Evolutionary conservation across 2,797 vertebrate genomes (phyloP), one percentile per base, ranked within the genome.

Genomic region (Tiaroga cobitis): DNA sequence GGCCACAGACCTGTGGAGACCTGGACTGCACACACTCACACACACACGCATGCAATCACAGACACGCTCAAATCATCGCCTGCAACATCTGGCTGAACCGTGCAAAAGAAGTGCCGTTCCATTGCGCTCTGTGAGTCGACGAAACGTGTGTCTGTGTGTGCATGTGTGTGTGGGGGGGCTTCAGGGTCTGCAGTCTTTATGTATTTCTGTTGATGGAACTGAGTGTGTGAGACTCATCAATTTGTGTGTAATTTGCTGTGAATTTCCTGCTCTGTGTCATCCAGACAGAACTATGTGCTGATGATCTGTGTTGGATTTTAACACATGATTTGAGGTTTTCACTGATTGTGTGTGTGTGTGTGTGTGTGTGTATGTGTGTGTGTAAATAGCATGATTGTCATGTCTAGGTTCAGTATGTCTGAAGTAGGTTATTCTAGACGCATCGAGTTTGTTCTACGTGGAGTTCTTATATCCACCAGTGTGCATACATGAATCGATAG

Each of bases 1-100:
- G 72, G 81, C 61, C 41, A n/a, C 61, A 83, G 90, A 89, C 88
- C 90, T 92, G 90, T 91, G 92, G 89, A 90, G 73, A 89, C 80
- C 88, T 92, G 87, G 93, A 86, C 82, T 81, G 32, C 75, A 76
- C 74, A 78, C 70, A 72, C 1, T 49, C 80, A 37, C 81, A 65
- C 76, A 39, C 77, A 16, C 79, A 70, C 16, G 13, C 83, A 72
- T 78, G 39, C 70, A 54, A 26, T 32, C 41, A 37, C 69, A 65
- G 34, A 82, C 80, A 83, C 37, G 54, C 81, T 61, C 16, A 59
- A 61, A 75, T 69, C 65, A 32, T 73, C 78, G 41, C 89, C 89
- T 80, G 84, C 78, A 85, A 85, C 87, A 84, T 86, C 91, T 87
- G 82, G 85, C 77, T 82, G 88, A 59, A 73, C 0, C 4, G 69